A percentile compares a stretch with the other conserved stretches of the same genome.
These are phyloP conservation scores for Lathronympha strigana DNA, from an alignment of 2,888 invertebrate genomes.

Conservation along the genomic window DNA sequence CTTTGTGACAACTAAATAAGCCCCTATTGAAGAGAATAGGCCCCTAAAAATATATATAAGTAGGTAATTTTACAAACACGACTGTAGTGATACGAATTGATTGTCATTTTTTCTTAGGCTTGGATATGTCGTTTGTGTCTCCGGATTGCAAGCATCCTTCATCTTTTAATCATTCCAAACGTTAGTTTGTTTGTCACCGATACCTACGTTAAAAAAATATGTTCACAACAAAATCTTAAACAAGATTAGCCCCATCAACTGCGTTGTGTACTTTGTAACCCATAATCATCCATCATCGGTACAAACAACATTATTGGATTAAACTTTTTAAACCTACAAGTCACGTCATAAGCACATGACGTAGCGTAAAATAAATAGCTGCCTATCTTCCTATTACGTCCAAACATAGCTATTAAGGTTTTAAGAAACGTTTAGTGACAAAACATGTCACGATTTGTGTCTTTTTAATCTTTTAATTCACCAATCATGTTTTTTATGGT, in stretches of 20 bases:
- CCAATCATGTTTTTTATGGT: slow-evolving; percentile 47
- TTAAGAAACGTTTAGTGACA: slow-evolving; percentile 66
- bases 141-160: no score
- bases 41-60: no score
- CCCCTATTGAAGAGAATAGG: no score
- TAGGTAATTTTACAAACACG: no score
- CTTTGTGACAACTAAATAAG: neutral
- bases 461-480: slow-evolving; percentile 43
- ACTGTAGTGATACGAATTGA: no score
- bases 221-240: no score
- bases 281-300: slow-evolving; percentile 56
- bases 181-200: neutral
- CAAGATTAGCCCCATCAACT: slow-evolving; percentile 40
- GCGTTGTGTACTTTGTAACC: slow-evolving; percentile 53
- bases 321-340: slow-evolving; percentile 46
- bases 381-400: slow-evolving; percentile 57
- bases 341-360: slow-evolving; percentile 58
- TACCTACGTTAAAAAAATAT: neutral
- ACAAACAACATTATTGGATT: slow-evolving; percentile 49
- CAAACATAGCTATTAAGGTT: slow-evolving; percentile 64
- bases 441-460: slow-evolving; percentile 45
- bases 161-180: no score
- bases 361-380: slow-evolving; percentile 52
- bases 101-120: no score
- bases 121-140: no score